Percentiles rank a stretch among this genome's conserved stretches.
Evolutionary conservation across 2,797 vertebrate species (phyloP).

Genomic region (Pteropus rufus): DNA sequence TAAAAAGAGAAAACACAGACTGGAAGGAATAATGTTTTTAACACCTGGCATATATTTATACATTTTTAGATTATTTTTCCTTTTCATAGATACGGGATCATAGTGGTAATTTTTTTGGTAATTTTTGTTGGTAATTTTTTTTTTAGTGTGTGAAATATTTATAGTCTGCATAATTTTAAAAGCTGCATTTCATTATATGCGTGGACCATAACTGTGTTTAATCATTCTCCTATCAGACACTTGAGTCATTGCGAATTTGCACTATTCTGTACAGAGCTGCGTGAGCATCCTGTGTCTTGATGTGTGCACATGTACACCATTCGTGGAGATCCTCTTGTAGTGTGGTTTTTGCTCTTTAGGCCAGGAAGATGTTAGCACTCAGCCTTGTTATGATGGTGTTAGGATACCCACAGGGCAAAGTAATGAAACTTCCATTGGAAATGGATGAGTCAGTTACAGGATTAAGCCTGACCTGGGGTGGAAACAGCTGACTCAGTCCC

Average conservation of each 20-base stretch:
- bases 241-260: not conserved
- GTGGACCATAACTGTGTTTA: not conserved
- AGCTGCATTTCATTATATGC: not conserved
- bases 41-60: not conserved
- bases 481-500: not conserved
- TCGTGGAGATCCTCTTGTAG: not conserved
- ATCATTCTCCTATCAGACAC: not conserved
- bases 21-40: not conserved
- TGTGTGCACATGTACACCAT: accelerated
- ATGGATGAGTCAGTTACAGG: not conserved
- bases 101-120: not conserved
- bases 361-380: not conserved
- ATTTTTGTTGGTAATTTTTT: not conserved
- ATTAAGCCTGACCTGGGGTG: not conserved
- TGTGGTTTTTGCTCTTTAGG: not conserved
- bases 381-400: not conserved
- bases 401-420: not conserved
- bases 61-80: not conserved
- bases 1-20: not conserved
- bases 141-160: not conserved
- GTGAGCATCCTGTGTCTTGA: not conserved
- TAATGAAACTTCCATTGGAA: not conserved
- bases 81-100: not conserved
- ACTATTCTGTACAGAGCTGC: not conserved
- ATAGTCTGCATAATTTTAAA: not conserved